These are phyloP conservation scores for Psilanteris sp. DNA, from an alignment of 1,140 invertebrate genomes.

Conservation along the genomic window DNA sequence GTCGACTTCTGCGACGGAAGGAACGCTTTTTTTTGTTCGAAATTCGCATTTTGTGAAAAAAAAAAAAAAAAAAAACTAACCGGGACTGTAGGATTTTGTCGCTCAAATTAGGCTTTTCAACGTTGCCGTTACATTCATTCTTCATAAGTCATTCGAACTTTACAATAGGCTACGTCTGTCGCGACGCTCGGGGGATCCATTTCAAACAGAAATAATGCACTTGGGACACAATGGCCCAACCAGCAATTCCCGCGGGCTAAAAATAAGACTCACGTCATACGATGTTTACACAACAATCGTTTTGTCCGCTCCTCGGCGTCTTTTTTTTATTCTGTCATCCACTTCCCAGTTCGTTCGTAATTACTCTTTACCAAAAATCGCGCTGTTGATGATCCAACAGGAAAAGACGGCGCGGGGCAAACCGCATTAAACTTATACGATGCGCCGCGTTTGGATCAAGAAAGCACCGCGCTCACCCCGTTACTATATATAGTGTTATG, in stretches of 20 bases:
- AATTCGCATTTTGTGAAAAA: constrained; percentile 29
- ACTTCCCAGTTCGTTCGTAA: neutral
- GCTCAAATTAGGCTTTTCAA: constrained; percentile 60
- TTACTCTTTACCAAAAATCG: constrained; percentile 4
- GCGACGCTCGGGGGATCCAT: constrained; percentile 49
- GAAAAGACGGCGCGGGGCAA: constrained; percentile 28
- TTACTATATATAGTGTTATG: no score
- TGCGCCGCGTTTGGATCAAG: no score
- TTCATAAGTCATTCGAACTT: constrained; percentile 59
- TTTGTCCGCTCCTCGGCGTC: constrained; percentile 6
- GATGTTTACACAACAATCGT: constrained; percentile 31
- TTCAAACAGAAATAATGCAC: constrained; percentile 56
- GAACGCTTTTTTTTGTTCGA: constrained; percentile 24
- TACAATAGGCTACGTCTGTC: constrained; percentile 51
- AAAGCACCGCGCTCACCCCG: no score
- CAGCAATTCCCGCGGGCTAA: constrained; percentile 47
- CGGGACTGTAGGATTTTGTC: constrained; percentile 27
- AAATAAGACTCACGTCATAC: constrained; percentile 20
- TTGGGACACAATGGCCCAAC: constrained; percentile 49
- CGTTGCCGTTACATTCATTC: constrained; percentile 47
- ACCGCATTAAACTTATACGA: no score
- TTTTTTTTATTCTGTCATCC: neutral
- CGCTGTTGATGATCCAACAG: constrained; percentile 10
- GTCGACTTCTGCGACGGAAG: constrained; percentile 19
- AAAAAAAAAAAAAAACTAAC: no score